Percentiles rank a stretch among this genome's conserved stretches.
phyloP scores from a whole-genome alignment of 1,140 invertebrate species.

The Sycobia sp. region DNA sequence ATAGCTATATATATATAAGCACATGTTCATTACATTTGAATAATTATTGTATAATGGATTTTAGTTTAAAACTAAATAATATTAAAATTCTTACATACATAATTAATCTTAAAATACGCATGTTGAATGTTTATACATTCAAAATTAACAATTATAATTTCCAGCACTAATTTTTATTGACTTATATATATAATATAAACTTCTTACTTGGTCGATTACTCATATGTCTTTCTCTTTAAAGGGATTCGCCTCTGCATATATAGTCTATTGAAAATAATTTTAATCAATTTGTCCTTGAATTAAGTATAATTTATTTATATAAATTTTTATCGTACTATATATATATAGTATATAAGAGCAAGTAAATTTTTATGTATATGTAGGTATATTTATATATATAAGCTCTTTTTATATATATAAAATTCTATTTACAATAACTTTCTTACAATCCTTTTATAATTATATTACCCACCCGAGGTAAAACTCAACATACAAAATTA shows the following conservation, averaged over 20 bases:
- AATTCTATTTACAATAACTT: constrained; percentile 48
- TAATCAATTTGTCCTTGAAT: not conserved
- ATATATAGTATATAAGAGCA: constrained; percentile 19
- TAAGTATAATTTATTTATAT: no score
- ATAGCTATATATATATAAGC: not conserved
- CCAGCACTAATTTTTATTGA: constrained; percentile 16
- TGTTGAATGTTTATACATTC: no score
- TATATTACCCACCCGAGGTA: constrained; percentile 14
- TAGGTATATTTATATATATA: constrained; percentile 16
- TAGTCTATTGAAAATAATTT: not conserved
- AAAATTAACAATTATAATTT: no score
- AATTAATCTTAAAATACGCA: not conserved
- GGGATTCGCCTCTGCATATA: no score
- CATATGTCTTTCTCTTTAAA: no score
- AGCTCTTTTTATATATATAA: constrained; percentile 33
- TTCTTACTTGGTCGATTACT: no score
- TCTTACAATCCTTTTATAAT: constrained; percentile 41
- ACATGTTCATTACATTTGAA: constrained; percentile 1
- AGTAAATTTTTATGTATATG: no score
- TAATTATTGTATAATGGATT: constrained; percentile 11
- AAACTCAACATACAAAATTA: constrained; percentile 24
- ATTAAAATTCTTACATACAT: no score
- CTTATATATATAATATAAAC: not conserved
- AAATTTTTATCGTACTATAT: not conserved
- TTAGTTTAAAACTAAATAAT: constrained; percentile 11